phyloP scores from a whole-genome alignment of 2,888 invertebrate species.

The Leptinotarsa peninsularis region DNA sequence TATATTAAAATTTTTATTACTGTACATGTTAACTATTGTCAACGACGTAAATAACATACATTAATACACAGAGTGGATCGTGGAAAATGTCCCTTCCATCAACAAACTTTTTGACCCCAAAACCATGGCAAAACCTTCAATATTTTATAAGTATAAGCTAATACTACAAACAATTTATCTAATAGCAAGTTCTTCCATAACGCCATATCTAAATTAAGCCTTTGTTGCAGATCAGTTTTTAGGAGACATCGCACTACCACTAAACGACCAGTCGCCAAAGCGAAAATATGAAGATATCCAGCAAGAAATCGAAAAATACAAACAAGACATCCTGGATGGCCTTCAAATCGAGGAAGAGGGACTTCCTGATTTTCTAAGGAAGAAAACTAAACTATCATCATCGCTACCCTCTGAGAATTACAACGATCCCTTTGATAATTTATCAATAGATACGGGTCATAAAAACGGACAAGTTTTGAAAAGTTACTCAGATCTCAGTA shows the following conservation, averaged over 20 bases:
- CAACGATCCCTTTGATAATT: constrained; percentile 60
- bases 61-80: too few species aligned
- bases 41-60: too few species aligned
- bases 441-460: constrained; percentile 38
- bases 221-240: constrained; percentile 79
- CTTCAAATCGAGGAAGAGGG: constrained; percentile 88
- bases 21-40: too few species aligned
- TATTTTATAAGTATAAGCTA: too few species aligned
- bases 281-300: constrained; percentile 67
- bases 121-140: too few species aligned
- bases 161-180: too few species aligned
- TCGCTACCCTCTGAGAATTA: constrained; percentile 51
- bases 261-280: constrained; percentile 51
- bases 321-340: constrained; percentile 86
- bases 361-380: constrained; percentile 78
- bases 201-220: neutral
- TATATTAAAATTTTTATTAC: too few species aligned
- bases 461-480: constrained; percentile 55
- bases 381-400: constrained; percentile 76
- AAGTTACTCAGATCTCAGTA: constrained; percentile 16
- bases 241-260: constrained; percentile 86
- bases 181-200: too few species aligned
- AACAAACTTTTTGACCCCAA: too few species aligned
- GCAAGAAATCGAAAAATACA: constrained; percentile 84
- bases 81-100: too few species aligned